Evolutionary conservation across 2,888 invertebrate genomes (phyloP), one percentile per base, ranked within the genome.

Genomic region (Tenodera sinensis): DNA sequence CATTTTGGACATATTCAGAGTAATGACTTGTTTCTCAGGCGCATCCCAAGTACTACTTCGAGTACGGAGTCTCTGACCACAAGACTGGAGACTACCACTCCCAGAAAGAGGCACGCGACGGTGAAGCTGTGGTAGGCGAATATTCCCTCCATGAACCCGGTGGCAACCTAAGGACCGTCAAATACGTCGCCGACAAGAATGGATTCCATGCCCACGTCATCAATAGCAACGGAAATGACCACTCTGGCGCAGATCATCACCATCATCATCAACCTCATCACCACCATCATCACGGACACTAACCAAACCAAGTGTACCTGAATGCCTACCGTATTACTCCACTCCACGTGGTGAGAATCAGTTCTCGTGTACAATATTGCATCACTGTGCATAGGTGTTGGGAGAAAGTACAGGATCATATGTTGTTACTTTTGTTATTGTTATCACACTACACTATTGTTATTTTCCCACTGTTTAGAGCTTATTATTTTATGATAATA

Each of bases 201-300:
- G 96, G 96, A 15, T 96, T 96, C 94, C 96, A 96, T 92, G 96
- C 96, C 42, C 95, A 96, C 86, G 96, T 96, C 8, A 95, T 95
- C 91, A 95, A 91, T 85, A 89, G 88, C 42, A 85, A 88, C 47
- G 90, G 90, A n/a, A 89, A 90, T 89, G 89, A 89, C 27, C 90
- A 90, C 83, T 90, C 90, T 12, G 90, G 89, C 9, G 89, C 82
- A n/a, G 27, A 34, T 34, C 87, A 88, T n/a, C 84, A 84, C 1
- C 87, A 87, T 42, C 15, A 12, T 54, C 34, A 34, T 2, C 30
- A 30, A 30, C 30, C 30, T 34, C 87, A 87, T 25, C 83, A 83
- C 9, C 87, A 87, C 30, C 47, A 47, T 54, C 54, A 54, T 54
- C 54, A 54, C 2, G 54, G 54, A 2, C 54, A 7, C 54, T 71